Evolutionary conservation across 2,888 invertebrate genomes (phyloP).

Genomic region (Drosophila vallismaia): DNA sequence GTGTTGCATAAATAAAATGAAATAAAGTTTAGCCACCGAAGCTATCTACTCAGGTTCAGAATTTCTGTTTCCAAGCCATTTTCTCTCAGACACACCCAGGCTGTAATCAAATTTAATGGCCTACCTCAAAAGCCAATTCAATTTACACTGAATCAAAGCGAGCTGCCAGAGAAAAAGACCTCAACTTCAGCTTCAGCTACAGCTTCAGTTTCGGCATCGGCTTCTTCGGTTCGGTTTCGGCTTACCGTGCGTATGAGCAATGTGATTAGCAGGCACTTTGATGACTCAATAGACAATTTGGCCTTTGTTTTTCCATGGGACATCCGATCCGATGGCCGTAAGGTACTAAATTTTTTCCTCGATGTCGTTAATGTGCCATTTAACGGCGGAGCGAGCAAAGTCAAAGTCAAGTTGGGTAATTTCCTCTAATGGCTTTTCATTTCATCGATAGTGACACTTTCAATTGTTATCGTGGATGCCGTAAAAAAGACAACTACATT

Average conservation of each 20-base stretch:
- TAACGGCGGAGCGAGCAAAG: conserved; percentile 36
- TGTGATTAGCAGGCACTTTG: conserved; percentile 69
- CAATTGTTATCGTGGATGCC: conserved; percentile 72
- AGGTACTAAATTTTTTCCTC: conserved; percentile 23
- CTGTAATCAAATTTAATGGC: conserved; percentile 50
- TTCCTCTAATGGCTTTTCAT: conserved; percentile 77
- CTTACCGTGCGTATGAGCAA: conserved; percentile 53
- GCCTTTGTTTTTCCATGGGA: conserved; percentile 28
- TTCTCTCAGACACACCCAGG: conserved; percentile 27
- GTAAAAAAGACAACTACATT: conserved; percentile 62
- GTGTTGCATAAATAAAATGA: conserved; percentile 31
- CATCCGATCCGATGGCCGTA: not conserved
- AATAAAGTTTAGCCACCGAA: conserved; percentile 28
- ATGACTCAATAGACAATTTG: conserved; percentile 52
- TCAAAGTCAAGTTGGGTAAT: conserved; percentile 73
- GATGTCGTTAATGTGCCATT: conserved; percentile 60
- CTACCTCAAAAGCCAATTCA: conserved; percentile 55
- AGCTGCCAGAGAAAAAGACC: conserved; percentile 11
- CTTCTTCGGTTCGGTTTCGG: conserved; percentile 11
- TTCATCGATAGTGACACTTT: conserved; percentile 78
- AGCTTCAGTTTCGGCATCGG: not conserved
- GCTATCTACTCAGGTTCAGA: not conserved
- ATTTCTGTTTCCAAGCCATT: conserved; percentile 14
- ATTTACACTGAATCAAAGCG: conserved; percentile 56
- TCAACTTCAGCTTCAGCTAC: not conserved